phyloP scores from a whole-genome alignment of 2,113 vertebrate species.

The Catharus fuscescens region DNA sequence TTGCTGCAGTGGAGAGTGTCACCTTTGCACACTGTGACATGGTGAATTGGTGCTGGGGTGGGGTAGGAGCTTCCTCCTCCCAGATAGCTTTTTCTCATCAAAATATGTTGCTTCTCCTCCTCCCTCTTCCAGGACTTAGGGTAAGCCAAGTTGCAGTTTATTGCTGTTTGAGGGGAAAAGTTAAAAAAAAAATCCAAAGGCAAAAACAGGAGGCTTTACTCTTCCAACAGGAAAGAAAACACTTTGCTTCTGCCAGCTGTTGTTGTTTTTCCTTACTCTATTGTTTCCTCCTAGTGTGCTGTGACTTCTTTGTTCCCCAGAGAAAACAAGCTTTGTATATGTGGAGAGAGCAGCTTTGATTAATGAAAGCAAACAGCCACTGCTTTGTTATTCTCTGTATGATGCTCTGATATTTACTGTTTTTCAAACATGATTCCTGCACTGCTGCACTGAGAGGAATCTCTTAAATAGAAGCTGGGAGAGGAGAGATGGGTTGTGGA shows the following conservation, averaged over 20 bases:
- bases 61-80: not conserved
- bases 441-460: not conserved
- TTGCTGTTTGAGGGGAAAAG: not conserved
- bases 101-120: not conserved
- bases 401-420: not conserved
- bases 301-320: constrained; percentile 30
- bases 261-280: constrained; percentile 54
- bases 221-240: constrained; percentile 58
- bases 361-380: constrained; percentile 48
- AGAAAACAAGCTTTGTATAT: constrained; percentile 51
- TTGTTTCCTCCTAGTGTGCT: constrained; percentile 45
- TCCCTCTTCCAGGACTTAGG: not conserved
- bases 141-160: not conserved
- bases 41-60: not conserved
- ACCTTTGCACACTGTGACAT: not conserved
- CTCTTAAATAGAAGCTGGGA: not conserved
- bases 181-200: not conserved
- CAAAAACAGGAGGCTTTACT: constrained; percentile 25
- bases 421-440: not conserved
- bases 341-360: constrained; percentile 27
- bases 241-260: constrained; percentile 49
- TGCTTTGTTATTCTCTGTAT: constrained; percentile 10
- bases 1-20: not conserved
- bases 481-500: not conserved
- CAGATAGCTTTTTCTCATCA: not conserved